A percentile compares a stretch with the other conserved stretches of the same genome.
phyloP scores from a whole-genome alignment of 2,888 invertebrate species.

The Luperina testacea region DNA sequence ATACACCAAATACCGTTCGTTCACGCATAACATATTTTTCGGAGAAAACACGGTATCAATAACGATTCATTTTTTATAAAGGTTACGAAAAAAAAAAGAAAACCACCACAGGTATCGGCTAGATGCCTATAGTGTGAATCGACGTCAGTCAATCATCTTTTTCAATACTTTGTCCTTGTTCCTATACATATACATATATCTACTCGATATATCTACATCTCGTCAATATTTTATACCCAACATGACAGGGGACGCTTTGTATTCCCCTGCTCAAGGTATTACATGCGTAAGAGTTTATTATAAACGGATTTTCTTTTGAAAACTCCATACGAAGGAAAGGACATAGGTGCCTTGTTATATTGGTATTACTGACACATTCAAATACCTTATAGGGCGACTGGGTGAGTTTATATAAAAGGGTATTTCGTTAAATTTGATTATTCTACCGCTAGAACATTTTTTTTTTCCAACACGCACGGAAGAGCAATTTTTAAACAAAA shows the following conservation, averaged over 20 bases:
- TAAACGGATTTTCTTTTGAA: slow-evolving; percentile 28
- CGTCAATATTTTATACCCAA: slow-evolving; percentile 46
- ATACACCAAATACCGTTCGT: neutral
- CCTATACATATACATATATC: neutral
- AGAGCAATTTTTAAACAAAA: neutral
- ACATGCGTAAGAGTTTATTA: slow-evolving; percentile 27
- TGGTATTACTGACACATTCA: neutral
- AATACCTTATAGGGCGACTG: neutral
- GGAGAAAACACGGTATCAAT: neutral
- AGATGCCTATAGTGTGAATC: slow-evolving; percentile 18
- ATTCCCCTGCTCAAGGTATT: slow-evolving; percentile 4
- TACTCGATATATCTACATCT: slow-evolving; percentile 23
- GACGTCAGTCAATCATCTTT: slow-evolving; percentile 28
- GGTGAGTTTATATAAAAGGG: slow-evolving; percentile 4
- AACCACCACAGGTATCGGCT: neutral
- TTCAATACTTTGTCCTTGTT: slow-evolving; percentile 15
- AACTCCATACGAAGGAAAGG: neutral
- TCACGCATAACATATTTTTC: neutral
- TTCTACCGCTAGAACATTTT: neutral
- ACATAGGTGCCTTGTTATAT: slow-evolving; percentile 12
- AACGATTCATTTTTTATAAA: slow-evolving; percentile 12
- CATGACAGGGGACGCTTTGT: slow-evolving; percentile 33
- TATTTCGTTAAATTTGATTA: neutral
- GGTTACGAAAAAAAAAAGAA: slow-evolving; percentile 5
- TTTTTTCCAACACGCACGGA: neutral